phyloP scores from a whole-genome alignment of 2,113 vertebrate genomes.

The Cariama cristata region DNA sequence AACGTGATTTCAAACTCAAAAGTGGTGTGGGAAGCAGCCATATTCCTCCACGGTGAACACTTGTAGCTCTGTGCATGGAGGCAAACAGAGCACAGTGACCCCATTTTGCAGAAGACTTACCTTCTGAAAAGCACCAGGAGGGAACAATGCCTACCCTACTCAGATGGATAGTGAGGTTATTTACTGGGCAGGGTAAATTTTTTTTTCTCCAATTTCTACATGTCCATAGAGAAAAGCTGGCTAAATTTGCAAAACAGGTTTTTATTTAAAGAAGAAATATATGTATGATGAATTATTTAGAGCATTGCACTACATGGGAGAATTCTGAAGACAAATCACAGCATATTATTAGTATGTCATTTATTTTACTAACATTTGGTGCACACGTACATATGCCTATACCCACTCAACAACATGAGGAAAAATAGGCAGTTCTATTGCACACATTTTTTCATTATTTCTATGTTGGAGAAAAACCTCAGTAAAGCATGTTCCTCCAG shows the following conservation, averaged over 20 bases:
- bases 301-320: not conserved
- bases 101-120: not conserved
- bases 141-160: not conserved
- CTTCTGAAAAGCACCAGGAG: not conserved
- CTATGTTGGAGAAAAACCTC: not conserved
- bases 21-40: not conserved
- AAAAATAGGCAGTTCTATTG: not conserved
- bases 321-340: not conserved
- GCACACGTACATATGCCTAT: not conserved
- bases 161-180: not conserved
- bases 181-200: not conserved
- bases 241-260: not conserved
- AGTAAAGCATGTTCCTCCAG: not conserved
- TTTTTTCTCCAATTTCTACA: not conserved
- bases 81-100: not conserved
- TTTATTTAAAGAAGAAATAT: not conserved
- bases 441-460: not conserved
- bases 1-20: not conserved
- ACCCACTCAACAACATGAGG: not conserved
- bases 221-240: not conserved
- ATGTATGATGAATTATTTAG: not conserved
- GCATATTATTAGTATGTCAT: not conserved
- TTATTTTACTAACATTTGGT: not conserved
- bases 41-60: fast-evolving
- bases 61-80: fast-evolving